Conservation (phyloP, 2,113 vertebrate species). For the Taurulus bubalis region DNA sequence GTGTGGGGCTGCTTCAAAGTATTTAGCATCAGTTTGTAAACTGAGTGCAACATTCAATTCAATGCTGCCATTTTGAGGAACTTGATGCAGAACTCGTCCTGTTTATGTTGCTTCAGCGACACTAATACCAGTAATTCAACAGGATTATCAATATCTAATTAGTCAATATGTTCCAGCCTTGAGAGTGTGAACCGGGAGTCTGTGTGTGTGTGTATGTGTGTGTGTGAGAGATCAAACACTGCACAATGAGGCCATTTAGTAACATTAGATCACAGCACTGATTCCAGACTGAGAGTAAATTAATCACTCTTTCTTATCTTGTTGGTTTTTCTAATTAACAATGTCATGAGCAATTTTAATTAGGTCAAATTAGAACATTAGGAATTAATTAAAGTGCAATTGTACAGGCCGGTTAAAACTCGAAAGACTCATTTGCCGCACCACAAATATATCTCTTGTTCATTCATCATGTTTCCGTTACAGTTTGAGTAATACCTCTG, state of each 20-base stretch:
- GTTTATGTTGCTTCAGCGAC: too few species aligned
- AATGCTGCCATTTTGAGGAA: neutral
- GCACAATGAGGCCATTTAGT: constrained; percentile 18
- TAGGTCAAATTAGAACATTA: constrained; percentile 47
- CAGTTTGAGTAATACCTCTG: neutral
- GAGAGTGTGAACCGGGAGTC: neutral
- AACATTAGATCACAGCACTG: constrained; percentile 47
- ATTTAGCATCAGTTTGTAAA: constrained; percentile 35
- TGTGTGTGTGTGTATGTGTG: too few species aligned
- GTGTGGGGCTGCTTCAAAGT: constrained; percentile 1
- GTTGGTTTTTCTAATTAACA: constrained; percentile 66
- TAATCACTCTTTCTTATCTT: constrained; percentile 51
- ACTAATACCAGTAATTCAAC: neutral
- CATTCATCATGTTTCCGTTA: neutral
- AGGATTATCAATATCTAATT: constrained; percentile 5
- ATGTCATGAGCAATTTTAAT: constrained; percentile 45
- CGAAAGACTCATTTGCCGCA: neutral
- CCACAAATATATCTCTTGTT: neutral
- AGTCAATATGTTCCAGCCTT: neutral
- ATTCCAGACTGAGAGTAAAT: constrained; percentile 39
- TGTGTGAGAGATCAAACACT: constrained; percentile 1
- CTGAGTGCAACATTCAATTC: neutral
- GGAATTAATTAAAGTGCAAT: constrained; percentile 47
- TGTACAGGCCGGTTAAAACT: neutral
- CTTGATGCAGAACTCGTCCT: neutral